Evolutionary conservation across 2,888 invertebrate species (phyloP).

Genomic region (Oxystoma pomonae): DNA sequence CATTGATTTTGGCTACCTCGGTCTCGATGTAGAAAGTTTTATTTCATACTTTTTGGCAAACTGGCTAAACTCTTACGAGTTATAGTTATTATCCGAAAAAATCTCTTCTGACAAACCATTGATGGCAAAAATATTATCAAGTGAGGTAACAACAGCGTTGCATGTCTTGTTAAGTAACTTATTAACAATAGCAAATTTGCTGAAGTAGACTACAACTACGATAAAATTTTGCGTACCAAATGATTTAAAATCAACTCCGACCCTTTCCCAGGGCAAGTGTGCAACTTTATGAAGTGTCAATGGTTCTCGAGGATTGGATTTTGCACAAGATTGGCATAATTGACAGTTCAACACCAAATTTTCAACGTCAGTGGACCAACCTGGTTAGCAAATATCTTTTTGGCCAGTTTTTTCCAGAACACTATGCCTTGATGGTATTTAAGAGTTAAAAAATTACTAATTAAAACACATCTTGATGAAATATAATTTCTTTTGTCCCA

Average conservation of each 20-base stretch:
- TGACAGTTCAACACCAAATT: neutral
- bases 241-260: too few relatives aligned
- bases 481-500: too few relatives aligned
- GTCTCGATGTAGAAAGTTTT: too few relatives aligned
- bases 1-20: too few relatives aligned
- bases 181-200: conserved; percentile 29
- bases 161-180: conserved; percentile 15
- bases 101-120: conserved; percentile 18
- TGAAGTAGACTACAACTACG: conserved; percentile 29
- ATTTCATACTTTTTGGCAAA: too few relatives aligned
- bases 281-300: neutral
- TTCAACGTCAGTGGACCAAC: neutral
- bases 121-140: conserved; percentile 19
- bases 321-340: neutral
- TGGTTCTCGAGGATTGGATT: neutral
- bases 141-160: neutral
- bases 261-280: too few relatives aligned
- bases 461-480: neutral
- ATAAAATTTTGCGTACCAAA: conserved; percentile 23
- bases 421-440: neutral
- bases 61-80: too few relatives aligned
- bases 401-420: neutral
- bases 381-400: neutral
- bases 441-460: neutral
- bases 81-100: conserved; percentile 25